Evolutionary conservation across 1,140 invertebrate genomes (phyloP).

Genomic region (Heliconius hewitsoni): DNA sequence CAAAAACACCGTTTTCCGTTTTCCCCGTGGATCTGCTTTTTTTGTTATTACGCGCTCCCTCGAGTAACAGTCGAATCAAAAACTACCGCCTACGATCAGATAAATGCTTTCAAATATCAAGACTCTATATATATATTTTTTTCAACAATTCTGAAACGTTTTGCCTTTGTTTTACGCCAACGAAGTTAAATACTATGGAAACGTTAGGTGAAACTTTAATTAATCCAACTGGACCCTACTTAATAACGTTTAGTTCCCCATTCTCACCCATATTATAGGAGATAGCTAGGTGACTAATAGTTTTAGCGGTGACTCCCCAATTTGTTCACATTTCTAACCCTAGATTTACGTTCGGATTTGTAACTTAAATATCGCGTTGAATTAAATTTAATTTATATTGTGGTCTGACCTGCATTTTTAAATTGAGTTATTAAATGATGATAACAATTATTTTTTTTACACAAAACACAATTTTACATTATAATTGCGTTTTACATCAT

Average conservation of each 20-base stretch:
- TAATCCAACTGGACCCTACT: conserved; percentile 31
- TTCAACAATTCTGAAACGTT: background rate
- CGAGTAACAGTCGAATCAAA: background rate
- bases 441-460: too few species aligned
- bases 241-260: conserved; percentile 30
- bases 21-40: too few species aligned
- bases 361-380: background rate
- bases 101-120: background rate
- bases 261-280: conserved; percentile 24
- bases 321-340: conserved; percentile 11
- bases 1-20: too few species aligned
- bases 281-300: conserved; percentile 22
- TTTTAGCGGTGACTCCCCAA: conserved; percentile 16
- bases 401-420: too few species aligned
- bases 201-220: conserved; percentile 33
- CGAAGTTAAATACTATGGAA: background rate
- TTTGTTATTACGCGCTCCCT: too few species aligned
- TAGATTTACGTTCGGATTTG: background rate
- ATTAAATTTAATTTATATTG: too few species aligned
- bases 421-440: too few species aligned
- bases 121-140: background rate
- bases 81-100: background rate
- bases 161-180: background rate
- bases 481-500: too few species aligned
- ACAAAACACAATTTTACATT: too few species aligned